A percentile compares a stretch with the other conserved stretches of the same genome.
Conservation (phyloP, 2,113 vertebrate species). For the Trachemys scripta region DNA sequence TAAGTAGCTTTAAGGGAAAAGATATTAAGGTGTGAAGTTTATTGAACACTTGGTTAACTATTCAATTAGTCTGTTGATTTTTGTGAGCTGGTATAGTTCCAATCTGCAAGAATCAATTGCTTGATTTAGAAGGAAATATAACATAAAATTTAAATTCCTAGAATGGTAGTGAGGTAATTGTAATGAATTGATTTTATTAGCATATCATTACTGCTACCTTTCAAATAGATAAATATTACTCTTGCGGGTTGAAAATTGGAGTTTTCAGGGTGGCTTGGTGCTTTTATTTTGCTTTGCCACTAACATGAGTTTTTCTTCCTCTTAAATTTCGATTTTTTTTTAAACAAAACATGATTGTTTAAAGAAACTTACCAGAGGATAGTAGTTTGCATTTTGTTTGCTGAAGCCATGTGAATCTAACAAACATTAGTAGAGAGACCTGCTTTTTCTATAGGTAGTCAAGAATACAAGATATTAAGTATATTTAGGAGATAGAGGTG, state of each 20-base stretch:
- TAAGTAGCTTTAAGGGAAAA: background rate
- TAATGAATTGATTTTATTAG: slow-evolving; percentile 60
- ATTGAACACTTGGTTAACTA: slow-evolving; percentile 47
- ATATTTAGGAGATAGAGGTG: background rate
- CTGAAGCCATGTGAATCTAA: background rate
- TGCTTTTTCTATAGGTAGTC: background rate
- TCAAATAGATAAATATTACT: slow-evolving; percentile 19
- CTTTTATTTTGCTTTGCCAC: slow-evolving; percentile 12
- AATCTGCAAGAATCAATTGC: slow-evolving; percentile 59
- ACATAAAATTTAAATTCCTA: slow-evolving; percentile 5
- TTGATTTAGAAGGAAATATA: slow-evolving; percentile 62
- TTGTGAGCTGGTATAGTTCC: slow-evolving; percentile 23
- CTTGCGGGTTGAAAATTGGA: background rate
- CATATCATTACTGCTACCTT: slow-evolving; percentile 22
- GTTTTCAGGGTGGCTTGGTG: background rate
- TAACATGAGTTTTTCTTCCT: slow-evolving; percentile 15
- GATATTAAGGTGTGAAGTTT: slow-evolving; percentile 31
- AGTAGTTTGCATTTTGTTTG: background rate
- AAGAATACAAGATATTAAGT: too few species aligned
- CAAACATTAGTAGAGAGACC: background rate
- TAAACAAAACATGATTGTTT: background rate
- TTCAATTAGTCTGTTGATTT: slow-evolving; percentile 38
- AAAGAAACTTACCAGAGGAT: slow-evolving; percentile 15
- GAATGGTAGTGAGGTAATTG: slow-evolving; percentile 45
- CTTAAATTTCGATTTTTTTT: background rate